Conservation (phyloP, 2,797 vertebrate species). For the Pseudochirops cupreus region DNA sequence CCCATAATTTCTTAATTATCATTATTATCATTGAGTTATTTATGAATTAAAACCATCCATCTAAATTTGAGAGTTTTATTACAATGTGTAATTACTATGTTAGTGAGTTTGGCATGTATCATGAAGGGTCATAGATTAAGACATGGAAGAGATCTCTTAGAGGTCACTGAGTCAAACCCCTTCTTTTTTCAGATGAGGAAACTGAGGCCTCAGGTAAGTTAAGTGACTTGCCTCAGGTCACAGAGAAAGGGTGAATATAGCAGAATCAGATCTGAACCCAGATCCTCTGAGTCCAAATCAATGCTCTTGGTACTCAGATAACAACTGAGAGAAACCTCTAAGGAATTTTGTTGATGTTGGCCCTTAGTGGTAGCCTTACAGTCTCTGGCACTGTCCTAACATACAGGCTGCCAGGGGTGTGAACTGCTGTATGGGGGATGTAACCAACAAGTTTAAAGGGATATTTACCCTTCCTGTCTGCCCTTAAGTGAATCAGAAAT, state of each 20-base stretch:
- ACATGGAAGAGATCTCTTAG: background rate
- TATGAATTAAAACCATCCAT: background rate
- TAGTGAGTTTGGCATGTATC: background rate
- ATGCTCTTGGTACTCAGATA: background rate
- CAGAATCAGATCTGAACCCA: background rate
- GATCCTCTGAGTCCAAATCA: background rate
- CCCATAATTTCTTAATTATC: background rate
- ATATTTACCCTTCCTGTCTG: background rate
- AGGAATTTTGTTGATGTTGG: background rate
- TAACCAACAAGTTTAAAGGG: background rate
- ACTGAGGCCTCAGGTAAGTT: background rate
- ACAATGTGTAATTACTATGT: background rate
- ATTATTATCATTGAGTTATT: background rate
- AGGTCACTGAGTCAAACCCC: background rate
- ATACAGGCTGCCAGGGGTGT: background rate
- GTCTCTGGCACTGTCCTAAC: background rate
- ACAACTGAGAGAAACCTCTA: background rate
- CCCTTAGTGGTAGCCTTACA: too few species aligned
- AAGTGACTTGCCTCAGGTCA: background rate
- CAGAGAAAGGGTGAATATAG: background rate
- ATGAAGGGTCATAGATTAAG: background rate
- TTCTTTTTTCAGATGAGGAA: background rate
- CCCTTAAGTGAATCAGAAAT: conserved; percentile 40
- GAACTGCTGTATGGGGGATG: background rate
- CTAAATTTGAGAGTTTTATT: background rate